Evolutionary conservation across 1,140 invertebrate genomes (phyloP).

Genomic region (Drosophila subpulchrella): DNA sequence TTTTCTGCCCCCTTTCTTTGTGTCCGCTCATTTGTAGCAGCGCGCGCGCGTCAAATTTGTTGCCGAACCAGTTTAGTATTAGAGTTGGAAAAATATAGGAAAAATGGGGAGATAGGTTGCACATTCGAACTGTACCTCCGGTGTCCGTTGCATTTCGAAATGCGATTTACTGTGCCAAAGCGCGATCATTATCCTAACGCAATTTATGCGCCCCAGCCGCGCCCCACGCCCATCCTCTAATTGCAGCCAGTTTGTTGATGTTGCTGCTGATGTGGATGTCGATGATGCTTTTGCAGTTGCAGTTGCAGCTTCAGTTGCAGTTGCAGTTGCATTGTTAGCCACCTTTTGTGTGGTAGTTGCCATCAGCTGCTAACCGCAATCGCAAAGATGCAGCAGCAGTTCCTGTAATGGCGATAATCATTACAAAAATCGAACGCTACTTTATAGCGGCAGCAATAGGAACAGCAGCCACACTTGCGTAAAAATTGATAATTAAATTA

Average conservation of each 20-base stretch:
- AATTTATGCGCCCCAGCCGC: constrained; percentile 78
- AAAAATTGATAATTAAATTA: background rate
- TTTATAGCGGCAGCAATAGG: background rate
- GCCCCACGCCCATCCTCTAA: constrained; percentile 75
- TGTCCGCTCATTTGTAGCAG: constrained; percentile 70
- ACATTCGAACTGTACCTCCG: constrained; percentile 72
- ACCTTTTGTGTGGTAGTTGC: constrained; percentile 41
- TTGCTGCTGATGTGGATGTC: constrained; percentile 7
- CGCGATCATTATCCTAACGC: constrained; percentile 84
- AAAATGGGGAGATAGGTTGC: constrained; percentile 36
- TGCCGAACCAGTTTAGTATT: constrained; percentile 72
- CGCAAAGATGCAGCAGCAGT: constrained; percentile 44
- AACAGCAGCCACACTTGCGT: constrained; percentile 2
- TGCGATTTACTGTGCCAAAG: constrained; percentile 81
- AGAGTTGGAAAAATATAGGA: background rate
- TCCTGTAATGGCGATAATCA: constrained; percentile 76
- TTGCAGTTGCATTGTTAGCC: constrained; percentile 53
- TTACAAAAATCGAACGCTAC: constrained; percentile 59
- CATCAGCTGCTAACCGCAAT: constrained; percentile 44
- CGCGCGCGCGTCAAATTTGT: constrained; percentile 78
- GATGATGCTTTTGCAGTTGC: constrained; percentile 1
- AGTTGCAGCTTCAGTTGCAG: constrained; percentile 43
- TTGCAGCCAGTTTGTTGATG: constrained; percentile 58
- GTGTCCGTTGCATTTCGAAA: constrained; percentile 75
- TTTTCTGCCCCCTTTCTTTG: constrained; percentile 21